Base-by-base conservation (phyloP, 1,140 invertebrate genomes). In the Atta cephalotes region DNA sequence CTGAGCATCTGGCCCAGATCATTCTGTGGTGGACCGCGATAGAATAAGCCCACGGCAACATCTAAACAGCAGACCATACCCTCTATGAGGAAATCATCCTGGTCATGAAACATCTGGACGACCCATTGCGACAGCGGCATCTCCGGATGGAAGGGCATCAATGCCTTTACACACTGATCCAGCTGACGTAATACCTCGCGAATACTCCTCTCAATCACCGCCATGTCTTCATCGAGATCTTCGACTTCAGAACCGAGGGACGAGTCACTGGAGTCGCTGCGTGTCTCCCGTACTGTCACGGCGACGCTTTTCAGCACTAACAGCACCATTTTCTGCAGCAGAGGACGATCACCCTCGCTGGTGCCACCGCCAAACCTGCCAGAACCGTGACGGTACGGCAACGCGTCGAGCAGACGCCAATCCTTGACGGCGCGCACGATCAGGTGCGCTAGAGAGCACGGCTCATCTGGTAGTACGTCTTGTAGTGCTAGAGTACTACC, bases 41-140 rank as follows among this genome's bases (percentile, higher is more conserved):
- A 97, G 35, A 97, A 97, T 28, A 98, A 96, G 70, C 98, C 98
- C 62, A 97, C 97, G 5, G 97, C 98, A 39, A 98, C 98, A 93
- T 98, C 98, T 49, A 98, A 94, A 60, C 97, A 98, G 94, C 98
- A 98, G 1, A 98, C 97, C 98, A 99, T 98, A n/a, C 97, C 97
- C 95, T 98, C 98, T 35, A 98, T 97, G 74, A 99, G 93, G 89
- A 98, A 98, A 93, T 99, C 98, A 93, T 99, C 98, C 94, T 98
- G 98, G 95, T 98, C 98, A 88, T 97, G 97, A 92, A 99, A 98
- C 62, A 99, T 95, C 92, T 98, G 97, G 63, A 98, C 97, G 74
- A 98, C 96, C 96, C 98, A 98, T 94, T 98, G 98, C 10, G 97
- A 98, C 74, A 98, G 96, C 35, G 97, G 97, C 88, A 97, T 98